Percentiles rank a stretch among this genome's conserved stretches.
Conservation (phyloP, 53 echinoderm and acorn worm genomes). For the Echinarachnius parma region DNA sequence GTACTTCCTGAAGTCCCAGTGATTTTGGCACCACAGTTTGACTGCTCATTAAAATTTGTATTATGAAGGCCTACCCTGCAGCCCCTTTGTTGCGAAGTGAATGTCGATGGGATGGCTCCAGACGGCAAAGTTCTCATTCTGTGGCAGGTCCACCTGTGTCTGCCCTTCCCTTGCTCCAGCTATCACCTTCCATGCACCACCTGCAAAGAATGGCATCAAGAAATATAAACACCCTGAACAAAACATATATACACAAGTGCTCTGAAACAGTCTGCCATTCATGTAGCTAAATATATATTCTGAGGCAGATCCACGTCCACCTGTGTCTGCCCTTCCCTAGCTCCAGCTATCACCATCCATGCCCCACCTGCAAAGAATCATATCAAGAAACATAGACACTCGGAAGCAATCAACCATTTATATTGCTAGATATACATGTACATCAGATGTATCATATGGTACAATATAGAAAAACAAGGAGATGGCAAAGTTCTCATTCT, state of each 20-base stretch:
- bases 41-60: neutral
- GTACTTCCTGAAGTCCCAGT: too few relatives aligned
- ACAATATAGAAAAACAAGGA: too few relatives aligned
- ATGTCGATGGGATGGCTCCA: constrained; percentile 98
- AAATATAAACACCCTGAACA: too few relatives aligned
- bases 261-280: too few relatives aligned
- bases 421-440: too few relatives aligned
- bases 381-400: too few relatives aligned
- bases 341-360: constrained; percentile 93
- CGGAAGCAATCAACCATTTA: too few relatives aligned
- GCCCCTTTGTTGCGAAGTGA: constrained; percentile 96
- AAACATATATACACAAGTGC: too few relatives aligned
- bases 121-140: constrained; percentile 94
- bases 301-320: constrained; percentile 93
- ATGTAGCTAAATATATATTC: constrained; percentile 93
- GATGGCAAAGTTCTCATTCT: constrained; percentile 93
- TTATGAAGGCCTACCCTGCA: constrained; percentile 92
- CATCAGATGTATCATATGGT: too few relatives aligned
- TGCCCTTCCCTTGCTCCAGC: constrained; percentile 89
- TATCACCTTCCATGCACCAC: constrained; percentile 97
- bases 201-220: too few relatives aligned
- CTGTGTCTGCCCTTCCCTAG: constrained; percentile 92
- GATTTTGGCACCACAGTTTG: too few relatives aligned
- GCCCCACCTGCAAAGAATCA: constrained; percentile 90
- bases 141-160: constrained; percentile 93